Conservation (phyloP, 2,113 vertebrate genomes). For the Cheirogaleus medius region DNA sequence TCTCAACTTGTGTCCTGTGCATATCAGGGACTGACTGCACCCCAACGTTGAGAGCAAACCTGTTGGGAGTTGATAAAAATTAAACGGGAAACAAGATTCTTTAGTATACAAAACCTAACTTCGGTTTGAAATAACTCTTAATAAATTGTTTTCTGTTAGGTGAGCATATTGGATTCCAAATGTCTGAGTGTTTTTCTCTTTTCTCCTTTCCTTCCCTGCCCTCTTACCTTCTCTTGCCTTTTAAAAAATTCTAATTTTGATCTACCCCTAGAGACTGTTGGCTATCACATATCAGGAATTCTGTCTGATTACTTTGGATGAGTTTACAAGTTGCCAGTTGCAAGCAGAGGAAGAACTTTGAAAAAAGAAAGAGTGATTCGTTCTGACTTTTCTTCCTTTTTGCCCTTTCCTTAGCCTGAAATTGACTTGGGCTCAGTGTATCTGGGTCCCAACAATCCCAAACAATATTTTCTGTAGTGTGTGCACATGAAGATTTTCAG, state of each 20-base stretch:
- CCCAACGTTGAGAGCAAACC: background rate
- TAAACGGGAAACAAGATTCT: background rate
- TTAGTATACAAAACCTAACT: background rate
- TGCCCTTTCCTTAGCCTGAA: background rate
- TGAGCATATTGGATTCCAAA: background rate
- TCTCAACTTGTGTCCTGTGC: background rate
- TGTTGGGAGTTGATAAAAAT: background rate
- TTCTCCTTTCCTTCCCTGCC: background rate
- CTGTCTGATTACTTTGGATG: background rate
- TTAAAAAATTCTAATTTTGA: background rate
- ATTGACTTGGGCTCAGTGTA: background rate
- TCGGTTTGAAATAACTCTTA: background rate
- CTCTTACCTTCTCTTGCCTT: background rate
- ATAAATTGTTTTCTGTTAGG: background rate
- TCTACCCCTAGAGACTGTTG: background rate
- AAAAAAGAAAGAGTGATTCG: conserved; percentile 23
- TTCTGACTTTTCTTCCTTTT: background rate
- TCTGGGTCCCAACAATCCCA: background rate
- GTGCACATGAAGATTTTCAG: background rate
- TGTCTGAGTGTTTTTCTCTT: background rate
- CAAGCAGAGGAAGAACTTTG: background rate
- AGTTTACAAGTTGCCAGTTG: background rate
- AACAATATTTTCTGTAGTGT: background rate
- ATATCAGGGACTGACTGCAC: background rate
- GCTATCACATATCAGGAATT: background rate